Conservation (phyloP, 2,888 invertebrate species). For the Toxonevra muliebris region DNA sequence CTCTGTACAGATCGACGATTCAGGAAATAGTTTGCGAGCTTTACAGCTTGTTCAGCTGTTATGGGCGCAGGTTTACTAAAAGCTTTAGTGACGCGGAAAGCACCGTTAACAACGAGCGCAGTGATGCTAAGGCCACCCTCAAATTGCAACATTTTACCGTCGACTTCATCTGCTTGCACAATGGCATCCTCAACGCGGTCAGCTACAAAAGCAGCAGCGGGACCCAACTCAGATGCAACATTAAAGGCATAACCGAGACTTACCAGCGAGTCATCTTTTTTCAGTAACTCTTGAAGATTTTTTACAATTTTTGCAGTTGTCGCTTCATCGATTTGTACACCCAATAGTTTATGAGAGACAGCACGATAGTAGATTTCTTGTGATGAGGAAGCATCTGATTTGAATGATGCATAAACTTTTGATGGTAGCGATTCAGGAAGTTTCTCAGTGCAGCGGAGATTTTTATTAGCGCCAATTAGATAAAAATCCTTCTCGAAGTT, state of each 20-base stretch:
- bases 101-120: slow-evolving; percentile 70
- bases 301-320: slow-evolving; percentile 77
- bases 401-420: slow-evolving; percentile 69
- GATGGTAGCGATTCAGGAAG: slow-evolving; percentile 67
- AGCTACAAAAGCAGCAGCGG: slow-evolving; percentile 71
- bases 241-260: slow-evolving; percentile 88
- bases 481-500: slow-evolving; percentile 72
- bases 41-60: slow-evolving; percentile 80
- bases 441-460: slow-evolving; percentile 68
- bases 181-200: slow-evolving; percentile 91
- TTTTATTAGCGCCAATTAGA: slow-evolving; percentile 72
- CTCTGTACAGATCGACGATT: slow-evolving; percentile 89
- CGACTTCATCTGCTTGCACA: slow-evolving; percentile 94
- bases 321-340: slow-evolving; percentile 72
- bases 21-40: slow-evolving; percentile 90
- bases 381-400: slow-evolving; percentile 73
- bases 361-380: slow-evolving; percentile 80
- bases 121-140: slow-evolving; percentile 90
- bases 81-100: slow-evolving; percentile 70
- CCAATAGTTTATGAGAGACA: slow-evolving; percentile 74
- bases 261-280: slow-evolving; percentile 83
- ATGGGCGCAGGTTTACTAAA: slow-evolving; percentile 76
- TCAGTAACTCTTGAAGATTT: slow-evolving; percentile 78
- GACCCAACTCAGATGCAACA: slow-evolving; percentile 77
- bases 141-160: slow-evolving; percentile 87